phyloP scores from a whole-genome alignment of 2,888 invertebrate genomes.

The Clistopyga incitator region DNA sequence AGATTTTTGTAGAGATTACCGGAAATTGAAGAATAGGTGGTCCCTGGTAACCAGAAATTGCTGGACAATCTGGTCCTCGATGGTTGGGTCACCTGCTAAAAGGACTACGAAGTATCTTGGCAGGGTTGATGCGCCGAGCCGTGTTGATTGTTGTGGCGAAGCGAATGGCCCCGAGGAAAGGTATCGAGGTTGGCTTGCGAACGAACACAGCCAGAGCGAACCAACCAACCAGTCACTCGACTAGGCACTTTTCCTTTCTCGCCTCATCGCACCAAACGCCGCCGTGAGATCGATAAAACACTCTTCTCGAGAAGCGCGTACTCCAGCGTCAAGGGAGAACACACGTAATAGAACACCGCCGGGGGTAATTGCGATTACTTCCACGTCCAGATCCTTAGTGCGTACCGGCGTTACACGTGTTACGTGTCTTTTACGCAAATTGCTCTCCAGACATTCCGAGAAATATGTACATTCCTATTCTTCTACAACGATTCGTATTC shows the following conservation, averaged over 20 bases:
- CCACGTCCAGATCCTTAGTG: conserved; percentile 17
- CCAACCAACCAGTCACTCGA: conserved; percentile 70
- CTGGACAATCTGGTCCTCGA: background rate
- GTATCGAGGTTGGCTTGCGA: conserved; percentile 3
- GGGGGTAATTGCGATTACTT: conserved; percentile 58
- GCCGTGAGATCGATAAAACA: conserved; percentile 69
- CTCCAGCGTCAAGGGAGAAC: conserved; percentile 46
- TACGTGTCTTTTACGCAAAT: conserved; percentile 17
- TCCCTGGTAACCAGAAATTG: no score
- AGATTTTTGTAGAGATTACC: no score
- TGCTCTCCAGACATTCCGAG: background rate
- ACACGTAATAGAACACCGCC: conserved; percentile 54
- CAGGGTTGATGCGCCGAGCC: conserved; percentile 18
- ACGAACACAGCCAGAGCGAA: conserved; percentile 44
- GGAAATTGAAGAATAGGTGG: no score
- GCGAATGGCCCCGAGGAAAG: conserved; percentile 17
- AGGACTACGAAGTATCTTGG: conserved; percentile 5
- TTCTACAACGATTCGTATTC: background rate
- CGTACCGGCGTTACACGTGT: conserved; percentile 28
- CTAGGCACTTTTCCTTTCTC: conserved; percentile 79
- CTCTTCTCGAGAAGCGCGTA: conserved; percentile 66
- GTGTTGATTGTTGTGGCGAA: conserved; percentile 27
- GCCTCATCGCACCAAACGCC: conserved; percentile 75
- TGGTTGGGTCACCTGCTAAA: conserved; percentile 21
- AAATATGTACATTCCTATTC: background rate